phyloP scores from a whole-genome alignment of 2,888 invertebrate species.

The Drosophila tanythrix region DNA sequence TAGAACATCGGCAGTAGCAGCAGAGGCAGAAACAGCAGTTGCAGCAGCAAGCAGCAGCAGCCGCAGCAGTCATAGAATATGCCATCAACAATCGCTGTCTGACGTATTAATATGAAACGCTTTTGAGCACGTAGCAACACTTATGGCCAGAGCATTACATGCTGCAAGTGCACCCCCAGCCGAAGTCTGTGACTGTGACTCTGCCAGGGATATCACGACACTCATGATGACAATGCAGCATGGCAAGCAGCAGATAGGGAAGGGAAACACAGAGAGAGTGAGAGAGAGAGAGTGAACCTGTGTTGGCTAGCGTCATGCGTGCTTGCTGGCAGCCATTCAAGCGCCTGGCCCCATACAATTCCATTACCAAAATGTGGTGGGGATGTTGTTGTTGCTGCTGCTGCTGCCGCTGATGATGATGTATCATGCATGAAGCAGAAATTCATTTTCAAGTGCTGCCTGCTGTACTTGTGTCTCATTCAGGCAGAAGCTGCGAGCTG shows the following conservation, averaged over 20 bases:
- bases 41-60: conserved; percentile 33
- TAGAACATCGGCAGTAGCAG: conserved; percentile 57
- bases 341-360: conserved; percentile 69
- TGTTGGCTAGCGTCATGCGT: conserved; percentile 58
- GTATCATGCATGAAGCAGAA: conserved; percentile 82
- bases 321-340: conserved; percentile 67
- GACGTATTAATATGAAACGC: conserved; percentile 81
- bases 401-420: conserved; percentile 64
- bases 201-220: conserved; percentile 71
- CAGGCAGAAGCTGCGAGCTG: conserved; percentile 48
- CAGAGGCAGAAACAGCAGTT: not conserved
- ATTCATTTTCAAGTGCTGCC: conserved; percentile 78
- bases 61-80: conserved; percentile 47
- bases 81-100: conserved; percentile 71
- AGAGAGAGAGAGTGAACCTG: conserved; percentile 20
- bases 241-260: conserved; percentile 27
- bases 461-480: conserved; percentile 61
- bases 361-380: conserved; percentile 74
- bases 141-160: conserved; percentile 80
- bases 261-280: conserved; percentile 2
- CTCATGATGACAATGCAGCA: conserved; percentile 64
- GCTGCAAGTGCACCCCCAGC: conserved; percentile 59
- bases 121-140: conserved; percentile 83
- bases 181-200: conserved; percentile 36
- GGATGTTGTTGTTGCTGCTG: conserved; percentile 41